Percentiles rank a stretch among this genome's conserved stretches.
Conservation (phyloP, 2,888 invertebrate genomes). For the Pimpla rufipes region DNA sequence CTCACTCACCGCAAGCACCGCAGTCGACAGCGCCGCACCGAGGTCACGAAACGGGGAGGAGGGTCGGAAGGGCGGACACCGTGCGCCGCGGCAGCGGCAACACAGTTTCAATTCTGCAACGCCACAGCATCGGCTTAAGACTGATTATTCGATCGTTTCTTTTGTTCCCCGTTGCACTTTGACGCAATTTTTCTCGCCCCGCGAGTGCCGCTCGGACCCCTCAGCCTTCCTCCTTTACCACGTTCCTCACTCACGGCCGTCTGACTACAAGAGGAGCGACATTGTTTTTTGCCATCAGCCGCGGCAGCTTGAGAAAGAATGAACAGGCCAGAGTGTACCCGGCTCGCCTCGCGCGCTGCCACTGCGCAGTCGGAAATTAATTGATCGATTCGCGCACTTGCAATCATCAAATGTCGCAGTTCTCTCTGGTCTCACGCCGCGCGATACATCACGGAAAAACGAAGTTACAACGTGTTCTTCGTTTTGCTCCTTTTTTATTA, state of each 20-base stretch:
- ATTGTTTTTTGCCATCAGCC: slow-evolving; percentile 11
- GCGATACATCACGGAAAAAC: slow-evolving; percentile 13
- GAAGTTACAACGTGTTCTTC: not conserved
- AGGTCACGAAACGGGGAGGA: not conserved
- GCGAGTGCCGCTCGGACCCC: not conserved
- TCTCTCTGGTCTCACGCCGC: not conserved
- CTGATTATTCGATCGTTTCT: slow-evolving; percentile 36
- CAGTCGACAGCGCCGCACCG: not conserved
- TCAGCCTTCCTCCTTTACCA: not conserved
- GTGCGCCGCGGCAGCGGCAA: not conserved
- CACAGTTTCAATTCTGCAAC: slow-evolving; percentile 15
- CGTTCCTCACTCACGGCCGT: not conserved
- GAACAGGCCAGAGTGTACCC: slow-evolving; percentile 16
- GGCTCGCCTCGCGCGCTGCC: not conserved
- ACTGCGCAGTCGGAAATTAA: not conserved
- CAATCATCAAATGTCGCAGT: not conserved
- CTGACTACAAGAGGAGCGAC: slow-evolving; percentile 4
- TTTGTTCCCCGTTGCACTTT: slow-evolving; percentile 22
- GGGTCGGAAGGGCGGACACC: not conserved
- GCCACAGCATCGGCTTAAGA: not conserved
- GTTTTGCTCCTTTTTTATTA: not conserved
- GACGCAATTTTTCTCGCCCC: slow-evolving; percentile 23
- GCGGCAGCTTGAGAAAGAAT: slow-evolving; percentile 1
- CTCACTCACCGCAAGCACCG: slow-evolving; percentile 6
- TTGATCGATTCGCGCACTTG: slow-evolving; percentile 20